Conservation (phyloP, 2,888 invertebrate genomes). For the Operophtera brumata region DNA sequence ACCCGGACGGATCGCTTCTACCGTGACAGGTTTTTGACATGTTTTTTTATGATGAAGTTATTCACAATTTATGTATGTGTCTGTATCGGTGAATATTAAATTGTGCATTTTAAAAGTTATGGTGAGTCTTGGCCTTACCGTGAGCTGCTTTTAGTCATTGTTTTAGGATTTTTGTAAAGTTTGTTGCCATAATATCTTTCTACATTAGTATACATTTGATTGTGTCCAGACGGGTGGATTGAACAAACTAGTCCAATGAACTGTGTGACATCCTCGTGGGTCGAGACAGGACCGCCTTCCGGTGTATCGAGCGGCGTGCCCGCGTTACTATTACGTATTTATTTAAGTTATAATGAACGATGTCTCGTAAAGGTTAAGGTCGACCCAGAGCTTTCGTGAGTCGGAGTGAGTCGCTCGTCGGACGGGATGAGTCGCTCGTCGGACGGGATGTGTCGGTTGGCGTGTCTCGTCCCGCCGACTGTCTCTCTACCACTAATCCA, state of each 20-base stretch:
- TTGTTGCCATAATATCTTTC: slow-evolving; percentile 81
- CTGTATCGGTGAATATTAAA: slow-evolving; percentile 80
- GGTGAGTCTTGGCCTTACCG: slow-evolving; percentile 70
- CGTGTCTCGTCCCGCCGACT: slow-evolving; percentile 22
- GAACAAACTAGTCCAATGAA: slow-evolving; percentile 79
- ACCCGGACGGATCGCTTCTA: slow-evolving; percentile 52
- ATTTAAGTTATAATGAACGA: slow-evolving; percentile 55
- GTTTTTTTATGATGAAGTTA: slow-evolving; percentile 79
- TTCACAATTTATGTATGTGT: slow-evolving; percentile 80
- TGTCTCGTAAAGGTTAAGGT: slow-evolving; percentile 41
- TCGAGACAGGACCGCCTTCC: slow-evolving; percentile 50
- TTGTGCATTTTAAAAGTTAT: slow-evolving; percentile 78
- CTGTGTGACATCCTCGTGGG: slow-evolving; percentile 56
- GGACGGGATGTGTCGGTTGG: slow-evolving; percentile 14
- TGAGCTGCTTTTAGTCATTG: slow-evolving; percentile 80
- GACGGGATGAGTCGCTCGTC: slow-evolving; percentile 24
- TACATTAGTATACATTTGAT: slow-evolving; percentile 77
- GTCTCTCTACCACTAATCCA: slow-evolving; percentile 38
- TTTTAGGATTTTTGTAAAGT: slow-evolving; percentile 81
- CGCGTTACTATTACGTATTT: slow-evolving; percentile 61
- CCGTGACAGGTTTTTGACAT: slow-evolving; percentile 74
- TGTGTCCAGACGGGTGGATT: slow-evolving; percentile 75
- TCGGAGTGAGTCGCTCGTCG: slow-evolving; percentile 12
- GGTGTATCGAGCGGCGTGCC: slow-evolving; percentile 50
- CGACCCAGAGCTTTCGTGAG: slow-evolving; percentile 32